phyloP scores from a whole-genome alignment of 2,797 vertebrate species.

The Channallabes apus region DNA sequence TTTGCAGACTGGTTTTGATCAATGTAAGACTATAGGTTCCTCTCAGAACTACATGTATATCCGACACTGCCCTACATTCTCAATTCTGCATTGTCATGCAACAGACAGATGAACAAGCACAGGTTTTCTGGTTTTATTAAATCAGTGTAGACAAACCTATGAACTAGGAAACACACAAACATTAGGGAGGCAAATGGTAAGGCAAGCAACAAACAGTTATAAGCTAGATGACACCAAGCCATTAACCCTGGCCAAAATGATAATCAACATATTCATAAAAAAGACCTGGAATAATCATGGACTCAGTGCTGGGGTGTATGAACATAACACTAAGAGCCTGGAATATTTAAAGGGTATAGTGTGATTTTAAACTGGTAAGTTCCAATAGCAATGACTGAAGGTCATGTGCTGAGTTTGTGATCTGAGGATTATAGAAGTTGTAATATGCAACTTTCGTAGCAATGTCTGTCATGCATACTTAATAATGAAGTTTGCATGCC shows the following conservation, averaged over 20 bases:
- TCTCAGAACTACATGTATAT: background rate
- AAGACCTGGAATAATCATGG: background rate
- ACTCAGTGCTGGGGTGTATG: background rate
- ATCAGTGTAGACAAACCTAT: background rate
- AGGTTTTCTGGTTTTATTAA: constrained; percentile 1
- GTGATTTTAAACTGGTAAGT: background rate
- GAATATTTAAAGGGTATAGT: background rate
- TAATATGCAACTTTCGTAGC: background rate
- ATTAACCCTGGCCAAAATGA: background rate
- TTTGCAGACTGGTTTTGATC: background rate
- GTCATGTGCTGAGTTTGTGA: background rate
- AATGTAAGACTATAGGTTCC: background rate
- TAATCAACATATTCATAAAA: background rate
- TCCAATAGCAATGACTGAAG: background rate
- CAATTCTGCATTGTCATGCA: background rate
- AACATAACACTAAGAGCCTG: background rate
- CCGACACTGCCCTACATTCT: background rate
- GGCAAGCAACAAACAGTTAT: no score
- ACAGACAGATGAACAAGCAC: background rate
- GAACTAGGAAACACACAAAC: background rate
- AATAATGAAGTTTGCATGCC: background rate
- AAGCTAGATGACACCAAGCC: background rate
- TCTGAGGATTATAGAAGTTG: background rate
- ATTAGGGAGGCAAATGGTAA: background rate
- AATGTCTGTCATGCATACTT: background rate